phyloP scores from a whole-genome alignment of 2,797 vertebrate genomes.

The Melanogrammus aeglefinus region DNA sequence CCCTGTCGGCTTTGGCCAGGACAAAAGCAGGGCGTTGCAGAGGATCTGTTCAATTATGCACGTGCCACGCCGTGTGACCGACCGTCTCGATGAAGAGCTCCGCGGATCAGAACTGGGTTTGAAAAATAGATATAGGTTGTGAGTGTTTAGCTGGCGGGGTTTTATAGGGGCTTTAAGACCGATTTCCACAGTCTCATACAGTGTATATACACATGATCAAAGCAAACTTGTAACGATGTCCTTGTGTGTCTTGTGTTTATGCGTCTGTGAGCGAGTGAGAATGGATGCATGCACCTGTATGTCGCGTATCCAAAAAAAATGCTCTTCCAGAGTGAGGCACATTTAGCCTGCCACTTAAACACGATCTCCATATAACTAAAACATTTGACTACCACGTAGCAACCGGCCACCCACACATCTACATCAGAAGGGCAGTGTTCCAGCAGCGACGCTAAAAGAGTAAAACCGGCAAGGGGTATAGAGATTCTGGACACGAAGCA shows the following conservation, averaged over 20 bases:
- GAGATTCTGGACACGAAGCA: no score
- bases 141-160: neutral
- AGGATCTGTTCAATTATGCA: conserved; percentile 57
- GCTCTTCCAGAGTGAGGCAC: no score
- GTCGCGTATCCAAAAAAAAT: no score
- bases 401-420: no score
- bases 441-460: no score
- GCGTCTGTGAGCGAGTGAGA: neutral
- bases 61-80: conserved; percentile 40
- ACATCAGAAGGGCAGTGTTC: no score
- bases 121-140: conserved; percentile 9
- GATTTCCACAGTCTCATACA: neutral
- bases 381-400: no score
- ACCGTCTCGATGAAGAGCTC: conserved; percentile 26
- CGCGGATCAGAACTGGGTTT: conserved; percentile 25
- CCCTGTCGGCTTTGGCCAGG: conserved; percentile 35
- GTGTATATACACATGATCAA: neutral
- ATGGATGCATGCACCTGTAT: no score
- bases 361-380: no score
- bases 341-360: no score
- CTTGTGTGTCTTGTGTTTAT: neutral
- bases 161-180: neutral
- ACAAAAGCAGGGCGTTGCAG: conserved; percentile 20
- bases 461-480: no score
- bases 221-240: neutral